Percentiles rank a stretch among this genome's conserved stretches.
Conservation (phyloP, 2,888 invertebrate species). For the Patella caerulea region DNA sequence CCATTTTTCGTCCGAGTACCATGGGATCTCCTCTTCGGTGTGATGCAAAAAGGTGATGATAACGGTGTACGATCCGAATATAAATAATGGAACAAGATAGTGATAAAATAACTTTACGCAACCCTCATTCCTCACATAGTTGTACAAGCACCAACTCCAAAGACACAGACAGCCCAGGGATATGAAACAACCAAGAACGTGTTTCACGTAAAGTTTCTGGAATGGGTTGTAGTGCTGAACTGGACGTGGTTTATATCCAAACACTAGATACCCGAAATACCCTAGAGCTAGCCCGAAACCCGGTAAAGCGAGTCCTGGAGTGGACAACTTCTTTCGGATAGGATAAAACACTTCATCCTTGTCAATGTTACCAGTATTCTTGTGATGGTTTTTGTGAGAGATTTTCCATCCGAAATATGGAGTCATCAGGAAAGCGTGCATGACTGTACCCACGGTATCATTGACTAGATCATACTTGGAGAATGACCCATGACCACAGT, state of each 20-base stretch:
- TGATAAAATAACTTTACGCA: conserved; percentile 44
- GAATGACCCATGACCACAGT: conserved; percentile 65
- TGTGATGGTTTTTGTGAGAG: conserved; percentile 61
- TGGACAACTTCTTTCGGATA: conserved; percentile 37
- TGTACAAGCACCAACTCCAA: conserved; percentile 41
- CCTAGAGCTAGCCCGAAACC: conserved; percentile 50
- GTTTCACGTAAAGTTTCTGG: conserved; percentile 48
- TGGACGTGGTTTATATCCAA: conserved; percentile 59
- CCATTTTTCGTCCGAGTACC: conserved; percentile 61
- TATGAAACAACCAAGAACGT: conserved; percentile 42
- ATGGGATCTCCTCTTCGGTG: conserved; percentile 59
- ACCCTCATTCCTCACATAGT: conserved; percentile 42
- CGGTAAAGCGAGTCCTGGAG: conserved; percentile 32
- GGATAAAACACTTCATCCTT: conserved; percentile 67
- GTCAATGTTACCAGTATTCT: conserved; percentile 63
- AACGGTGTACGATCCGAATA: conserved; percentile 63
- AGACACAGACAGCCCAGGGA: conserved; percentile 42
- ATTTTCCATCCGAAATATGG: conserved; percentile 66
- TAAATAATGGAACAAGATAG: conserved; percentile 56
- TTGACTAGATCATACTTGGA: conserved; percentile 53
- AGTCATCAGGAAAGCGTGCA: conserved; percentile 53
- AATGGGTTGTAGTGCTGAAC: conserved; percentile 56
- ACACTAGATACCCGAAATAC: conserved; percentile 58
- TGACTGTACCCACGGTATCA: conserved; percentile 55
- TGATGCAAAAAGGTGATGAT: conserved; percentile 65